Evolutionary conservation across 2,113 vertebrate genomes (phyloP).

Genomic region (Tetrao urogallus): DNA sequence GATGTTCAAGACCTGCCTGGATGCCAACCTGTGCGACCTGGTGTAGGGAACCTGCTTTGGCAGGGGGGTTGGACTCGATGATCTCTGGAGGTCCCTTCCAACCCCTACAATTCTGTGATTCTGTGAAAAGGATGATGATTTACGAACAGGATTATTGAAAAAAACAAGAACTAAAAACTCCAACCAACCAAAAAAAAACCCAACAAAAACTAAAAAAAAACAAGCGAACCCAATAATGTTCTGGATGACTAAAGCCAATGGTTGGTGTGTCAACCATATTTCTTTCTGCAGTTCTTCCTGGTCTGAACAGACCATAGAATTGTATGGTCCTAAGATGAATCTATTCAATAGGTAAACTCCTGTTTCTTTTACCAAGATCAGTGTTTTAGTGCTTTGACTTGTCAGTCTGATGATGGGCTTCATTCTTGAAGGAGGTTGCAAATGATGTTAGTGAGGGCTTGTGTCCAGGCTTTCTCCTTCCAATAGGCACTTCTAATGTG

Average conservation of each 20-base stretch:
- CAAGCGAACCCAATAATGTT: neutral
- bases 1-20: no score
- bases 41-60: no score
- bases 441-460: neutral
- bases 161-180: neutral
- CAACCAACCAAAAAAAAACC: no score
- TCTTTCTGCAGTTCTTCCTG: neutral
- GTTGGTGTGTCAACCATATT: neutral
- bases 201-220: neutral
- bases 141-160: neutral
- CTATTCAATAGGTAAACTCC: neutral
- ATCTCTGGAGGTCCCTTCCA: no score
- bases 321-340: neutral
- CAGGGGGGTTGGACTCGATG: no score
- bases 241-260: neutral
- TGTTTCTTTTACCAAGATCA: neutral
- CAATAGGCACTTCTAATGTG: neutral
- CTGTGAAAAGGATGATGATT: neutral
- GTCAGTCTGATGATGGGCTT: neutral
- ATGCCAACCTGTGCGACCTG: no score
- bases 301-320: neutral
- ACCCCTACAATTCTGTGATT: no score
- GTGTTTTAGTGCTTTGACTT: neutral
- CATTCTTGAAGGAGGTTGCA: neutral
- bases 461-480: neutral